phyloP scores from a whole-genome alignment of 2,797 vertebrate genomes.

The Crocodylus rhombifer region DNA sequence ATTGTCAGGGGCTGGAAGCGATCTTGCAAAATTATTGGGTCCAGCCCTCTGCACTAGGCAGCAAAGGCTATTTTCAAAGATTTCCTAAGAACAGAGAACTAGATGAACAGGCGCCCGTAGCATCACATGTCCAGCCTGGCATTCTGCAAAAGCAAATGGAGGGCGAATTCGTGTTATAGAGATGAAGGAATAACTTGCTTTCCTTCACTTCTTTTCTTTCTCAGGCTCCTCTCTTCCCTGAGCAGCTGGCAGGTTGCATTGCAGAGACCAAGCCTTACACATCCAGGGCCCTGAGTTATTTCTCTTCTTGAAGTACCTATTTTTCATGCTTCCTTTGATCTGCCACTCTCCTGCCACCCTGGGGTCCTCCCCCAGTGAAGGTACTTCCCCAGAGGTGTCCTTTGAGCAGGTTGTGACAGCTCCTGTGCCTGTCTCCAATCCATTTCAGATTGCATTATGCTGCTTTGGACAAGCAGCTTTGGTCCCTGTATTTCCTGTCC shows the following conservation, averaged over 20 bases:
- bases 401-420: rapidly evolving
- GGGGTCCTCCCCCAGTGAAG: rapidly evolving
- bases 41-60: background rate
- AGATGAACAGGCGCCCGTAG: background rate
- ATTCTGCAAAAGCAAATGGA: background rate
- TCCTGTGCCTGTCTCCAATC: too few species aligned
- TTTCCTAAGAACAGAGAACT: background rate
- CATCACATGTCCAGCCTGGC: background rate
- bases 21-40: too few species aligned
- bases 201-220: background rate
- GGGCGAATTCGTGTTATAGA: background rate
- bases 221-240: background rate
- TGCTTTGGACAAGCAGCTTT: background rate
- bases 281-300: too few species aligned
- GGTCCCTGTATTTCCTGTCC: background rate
- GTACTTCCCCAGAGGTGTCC: background rate
- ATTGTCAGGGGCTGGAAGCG: too few species aligned
- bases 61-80: background rate
- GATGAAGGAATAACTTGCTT: background rate
- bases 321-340: background rate
- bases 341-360: background rate
- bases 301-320: too few species aligned
- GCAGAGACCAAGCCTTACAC: background rate
- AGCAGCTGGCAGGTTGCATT: background rate
- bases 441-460: too few species aligned